These are phyloP conservation scores for Panthera leo DNA, from an alignment of 2,113 vertebrate genomes.

Conservation along the genomic window DNA sequence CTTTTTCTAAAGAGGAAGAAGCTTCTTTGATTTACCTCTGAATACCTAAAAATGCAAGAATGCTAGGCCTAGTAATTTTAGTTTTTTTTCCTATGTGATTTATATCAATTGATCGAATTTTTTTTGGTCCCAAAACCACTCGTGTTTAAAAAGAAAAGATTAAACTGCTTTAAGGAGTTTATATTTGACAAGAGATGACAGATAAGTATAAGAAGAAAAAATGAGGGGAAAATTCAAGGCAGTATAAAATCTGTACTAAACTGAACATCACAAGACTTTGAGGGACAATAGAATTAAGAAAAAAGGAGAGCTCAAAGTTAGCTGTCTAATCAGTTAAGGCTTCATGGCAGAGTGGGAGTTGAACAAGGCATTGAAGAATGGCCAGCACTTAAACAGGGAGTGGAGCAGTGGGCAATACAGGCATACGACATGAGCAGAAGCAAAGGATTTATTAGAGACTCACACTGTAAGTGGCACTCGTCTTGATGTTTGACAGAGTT, in stretches of 20 bases:
- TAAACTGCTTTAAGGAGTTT: background rate
- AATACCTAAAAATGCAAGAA: slow-evolving; percentile 23
- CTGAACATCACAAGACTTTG: background rate
- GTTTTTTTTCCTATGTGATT: background rate
- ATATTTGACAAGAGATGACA: background rate
- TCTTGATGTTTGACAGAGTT: background rate
- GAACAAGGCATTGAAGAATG: background rate
- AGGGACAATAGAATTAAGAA: background rate
- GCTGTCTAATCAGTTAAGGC: background rate
- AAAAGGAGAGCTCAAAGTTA: background rate
- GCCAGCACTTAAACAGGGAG: background rate
- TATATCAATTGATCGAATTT: background rate
- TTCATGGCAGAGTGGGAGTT: background rate
- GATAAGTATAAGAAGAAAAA: background rate
- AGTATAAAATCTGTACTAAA: background rate
- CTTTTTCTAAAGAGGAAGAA: slow-evolving; percentile 15
- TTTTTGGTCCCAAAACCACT: background rate
- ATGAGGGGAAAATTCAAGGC: background rate
- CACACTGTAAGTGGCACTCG: background rate
- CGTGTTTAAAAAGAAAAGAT: background rate
- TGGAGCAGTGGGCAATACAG: background rate
- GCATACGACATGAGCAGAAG: background rate
- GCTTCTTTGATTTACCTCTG: background rate
- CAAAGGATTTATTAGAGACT: background rate
- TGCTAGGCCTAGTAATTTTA: slow-evolving; percentile 2